Evolutionary conservation across 2,113 vertebrate genomes (phyloP).

Genomic region (Caretta caretta): DNA sequence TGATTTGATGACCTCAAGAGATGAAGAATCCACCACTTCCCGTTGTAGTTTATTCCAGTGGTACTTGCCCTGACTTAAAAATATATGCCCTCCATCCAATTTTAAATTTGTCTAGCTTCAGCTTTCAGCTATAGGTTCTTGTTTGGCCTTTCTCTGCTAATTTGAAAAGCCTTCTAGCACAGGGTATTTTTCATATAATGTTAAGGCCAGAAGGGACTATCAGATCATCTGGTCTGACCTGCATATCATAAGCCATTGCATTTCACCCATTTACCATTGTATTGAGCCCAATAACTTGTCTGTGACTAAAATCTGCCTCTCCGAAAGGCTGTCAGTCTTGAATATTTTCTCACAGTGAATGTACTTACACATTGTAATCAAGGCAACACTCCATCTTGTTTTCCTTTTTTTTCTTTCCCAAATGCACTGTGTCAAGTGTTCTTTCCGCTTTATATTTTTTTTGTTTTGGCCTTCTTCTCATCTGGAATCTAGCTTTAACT

Average conservation of each 20-base stretch:
- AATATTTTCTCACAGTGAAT: background rate
- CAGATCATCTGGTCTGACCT: constrained; percentile 34
- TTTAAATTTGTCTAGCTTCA: constrained; percentile 34
- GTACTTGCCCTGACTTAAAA: background rate
- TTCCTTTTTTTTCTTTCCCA: constrained; percentile 3
- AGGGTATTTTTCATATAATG: background rate
- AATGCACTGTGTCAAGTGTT: background rate
- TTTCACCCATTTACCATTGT: constrained; percentile 13
- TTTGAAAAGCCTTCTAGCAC: background rate
- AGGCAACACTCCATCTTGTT: background rate
- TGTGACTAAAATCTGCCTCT: background rate
- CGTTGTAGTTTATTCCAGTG: background rate
- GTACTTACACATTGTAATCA: background rate
- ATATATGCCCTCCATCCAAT: constrained; percentile 18
- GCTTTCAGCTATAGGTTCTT: constrained; percentile 55
- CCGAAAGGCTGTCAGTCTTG: background rate
- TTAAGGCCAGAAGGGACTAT: background rate
- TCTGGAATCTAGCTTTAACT: background rate
- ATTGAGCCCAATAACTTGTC: constrained; percentile 43
- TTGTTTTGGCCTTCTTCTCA: constrained; percentile 6
- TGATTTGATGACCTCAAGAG: background rate
- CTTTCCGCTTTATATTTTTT: background rate
- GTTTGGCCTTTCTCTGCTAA: background rate
- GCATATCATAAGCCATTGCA: constrained; percentile 10
- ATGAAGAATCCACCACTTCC: background rate